A percentile compares a stretch with the other conserved stretches of the same genome.
Evolutionary conservation across 2,888 invertebrate species (phyloP).

Genomic region (Apoda limacodes): DNA sequence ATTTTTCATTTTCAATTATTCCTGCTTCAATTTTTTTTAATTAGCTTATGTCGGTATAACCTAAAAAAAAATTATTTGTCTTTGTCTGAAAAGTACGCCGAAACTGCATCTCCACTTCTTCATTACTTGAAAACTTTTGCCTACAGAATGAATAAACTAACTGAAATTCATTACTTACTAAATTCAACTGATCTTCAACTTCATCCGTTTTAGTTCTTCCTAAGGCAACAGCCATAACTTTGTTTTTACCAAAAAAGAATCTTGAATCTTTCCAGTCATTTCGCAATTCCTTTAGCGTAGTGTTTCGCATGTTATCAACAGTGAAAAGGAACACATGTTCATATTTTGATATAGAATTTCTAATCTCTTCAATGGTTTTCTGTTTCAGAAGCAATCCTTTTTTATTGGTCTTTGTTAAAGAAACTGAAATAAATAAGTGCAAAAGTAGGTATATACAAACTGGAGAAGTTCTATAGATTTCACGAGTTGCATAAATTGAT

Average conservation of each 20-base stretch:
- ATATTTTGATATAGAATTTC: slow-evolving; percentile 84
- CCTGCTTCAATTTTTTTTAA: no score
- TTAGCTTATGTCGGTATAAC: no score
- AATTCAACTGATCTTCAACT: slow-evolving; percentile 82
- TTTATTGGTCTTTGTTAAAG: slow-evolving; percentile 93
- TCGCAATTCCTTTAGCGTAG: slow-evolving; percentile 86
- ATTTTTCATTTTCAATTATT: no score
- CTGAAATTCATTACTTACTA: slow-evolving; percentile 44
- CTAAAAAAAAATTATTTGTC: no score
- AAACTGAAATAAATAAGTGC: slow-evolving; percentile 77
- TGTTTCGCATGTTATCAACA: slow-evolving; percentile 93
- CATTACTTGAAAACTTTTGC: no score
- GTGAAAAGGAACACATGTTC: slow-evolving; percentile 90
- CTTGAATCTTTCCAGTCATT: slow-evolving; percentile 91
- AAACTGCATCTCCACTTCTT: no score
- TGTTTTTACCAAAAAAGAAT: slow-evolving; percentile 98
- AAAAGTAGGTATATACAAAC: no score
- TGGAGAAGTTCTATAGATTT: no score
- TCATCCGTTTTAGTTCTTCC: slow-evolving; percentile 88
- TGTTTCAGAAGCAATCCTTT: slow-evolving; percentile 92
- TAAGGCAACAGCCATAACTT: slow-evolving; percentile 92
- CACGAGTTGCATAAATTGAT: no score
- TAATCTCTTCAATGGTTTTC: slow-evolving; percentile 88
- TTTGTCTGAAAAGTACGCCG: no score
- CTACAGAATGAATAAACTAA: no score